Base-by-base conservation (phyloP, 2,797 vertebrate species). In the Alosa sapidissima region DNA sequence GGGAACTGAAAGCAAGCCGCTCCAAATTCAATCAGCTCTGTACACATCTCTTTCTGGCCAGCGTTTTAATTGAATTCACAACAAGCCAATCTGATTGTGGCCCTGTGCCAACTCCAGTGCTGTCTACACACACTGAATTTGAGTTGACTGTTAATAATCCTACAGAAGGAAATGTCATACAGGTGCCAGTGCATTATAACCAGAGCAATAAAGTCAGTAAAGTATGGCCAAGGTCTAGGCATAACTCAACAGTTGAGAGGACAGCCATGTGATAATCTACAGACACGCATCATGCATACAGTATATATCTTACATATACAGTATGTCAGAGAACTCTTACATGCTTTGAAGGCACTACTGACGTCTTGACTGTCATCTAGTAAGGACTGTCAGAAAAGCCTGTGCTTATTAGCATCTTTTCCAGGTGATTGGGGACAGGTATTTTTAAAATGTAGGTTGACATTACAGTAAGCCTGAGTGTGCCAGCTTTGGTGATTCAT, bases 61-160 rank as follows among this genome's bases (percentile, higher is more conserved):
- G 82, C 58, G 36, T 82, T 87, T 87, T 87, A 87, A 90, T 89
- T 84, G 86, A 72, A 82, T 81, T 75, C 81, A 54, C 83, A 85
- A 87, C 85, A 58, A 84, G 83, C 85, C 81, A 81, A 62, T 81
- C 83, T 72, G 72, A 87, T 81, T 86, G 81, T 87, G 55, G 83
- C 68, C 62, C 78, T 21, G 2, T n/a, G 33, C 14, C 87, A 86
- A 78, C 5, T 2, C 5, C 5, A 5, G 10, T 21, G 36, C 11
- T 7, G 7, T 60, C 21, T 78, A 33, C 7, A 41, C 78, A 8
- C 14, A 47, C 13, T 78, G 8, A 7, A 47, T 2, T 78, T 78
- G 16, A 78, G 47, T 21, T 45, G 41, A 78, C 41, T 78, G 72
- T 45, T 21, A 21, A 78, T n/a, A 16, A 47, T 45, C 72, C 41